Evolutionary conservation across 2,113 vertebrate species (phyloP), one percentile per base, ranked within the genome.

Genomic region (Onychostoma macrolepis): DNA sequence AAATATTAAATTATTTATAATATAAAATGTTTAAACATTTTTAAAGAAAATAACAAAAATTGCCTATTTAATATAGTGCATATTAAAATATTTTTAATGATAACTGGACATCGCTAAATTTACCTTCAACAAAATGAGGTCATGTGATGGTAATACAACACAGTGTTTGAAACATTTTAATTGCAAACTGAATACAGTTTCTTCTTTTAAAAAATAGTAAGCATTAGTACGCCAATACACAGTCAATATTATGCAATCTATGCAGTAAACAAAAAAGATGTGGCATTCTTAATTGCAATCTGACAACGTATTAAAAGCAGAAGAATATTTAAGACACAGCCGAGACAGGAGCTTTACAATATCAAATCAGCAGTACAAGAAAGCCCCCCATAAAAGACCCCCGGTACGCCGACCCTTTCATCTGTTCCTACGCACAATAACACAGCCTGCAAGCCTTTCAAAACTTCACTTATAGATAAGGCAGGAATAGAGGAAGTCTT

Each of bases 401-500:
- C 38, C 17, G 48, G 53, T 63, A 30, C 50, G 63, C 38, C 10
- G 26, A 77, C 43, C 19, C 7, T 63, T 50, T 87, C 63, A 86
- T 86, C 86, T 67, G 86, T 83, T 85, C 28, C 61, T 38, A 85
- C 11, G 28, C 79, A 83, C 82, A 85, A 67, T 84, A 86, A 83
- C 74, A 86, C 56, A 56, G 43, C 82, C 82, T 78, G 48, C 33
- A 53, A 10, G 85, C 53, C 87, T 77, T 74, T 87, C 48, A 26
- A 82, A 86, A 75, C 58, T 69, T 74, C 82, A 80, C 85, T 86
- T 72, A 77, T 85, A 89, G 58, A 81, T 79, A 78, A 77, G 76
- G 85, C 92, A 95, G 95, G 95, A 95, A 94, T 94, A 96, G 95
- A 96, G 96, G 94, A 93, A 96, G 94, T 94, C 94, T 92, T 91